Percentiles rank a stretch among this genome's conserved stretches.
Conservation (phyloP, 1,140 invertebrate species). For the Telenomus remus region DNA sequence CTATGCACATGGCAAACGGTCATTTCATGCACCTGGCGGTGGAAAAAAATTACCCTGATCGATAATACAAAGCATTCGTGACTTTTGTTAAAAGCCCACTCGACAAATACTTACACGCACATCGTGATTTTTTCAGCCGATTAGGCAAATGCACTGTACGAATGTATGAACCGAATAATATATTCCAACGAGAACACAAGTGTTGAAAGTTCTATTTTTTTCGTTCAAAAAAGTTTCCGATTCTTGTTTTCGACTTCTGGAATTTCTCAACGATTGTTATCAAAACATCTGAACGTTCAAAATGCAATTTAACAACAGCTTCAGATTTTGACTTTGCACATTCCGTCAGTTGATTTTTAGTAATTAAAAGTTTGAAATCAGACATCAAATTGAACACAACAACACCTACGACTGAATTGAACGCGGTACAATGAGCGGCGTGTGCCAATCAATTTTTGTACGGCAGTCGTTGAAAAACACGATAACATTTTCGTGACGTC, state of each 20-base stretch:
- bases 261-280: not conserved
- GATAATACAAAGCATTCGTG: slow-evolving; percentile 32
- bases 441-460: slow-evolving; percentile 23
- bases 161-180: no score
- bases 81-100: slow-evolving; percentile 16
- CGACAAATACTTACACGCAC: slow-evolving; percentile 12
- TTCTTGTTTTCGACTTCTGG: not conserved
- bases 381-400: not conserved
- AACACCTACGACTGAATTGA: no score
- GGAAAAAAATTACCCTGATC: slow-evolving; percentile 28
- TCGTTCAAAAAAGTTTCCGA: no score
- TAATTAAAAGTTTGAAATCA: not conserved
- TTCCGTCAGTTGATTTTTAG: not conserved
- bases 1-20: slow-evolving; percentile 50
- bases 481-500: slow-evolving; percentile 34
- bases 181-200: no score
- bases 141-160: no score
- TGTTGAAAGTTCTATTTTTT: no score
- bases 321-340: no score
- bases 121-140: slow-evolving; percentile 9
- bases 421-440: no score
- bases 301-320: no score
- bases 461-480: slow-evolving; percentile 20
- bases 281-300: no score
- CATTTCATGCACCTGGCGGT: slow-evolving; percentile 45